Percentiles rank a stretch among this genome's conserved stretches.
Conservation (phyloP, 2,888 invertebrate species). For the Bruchidius siliquastri region DNA sequence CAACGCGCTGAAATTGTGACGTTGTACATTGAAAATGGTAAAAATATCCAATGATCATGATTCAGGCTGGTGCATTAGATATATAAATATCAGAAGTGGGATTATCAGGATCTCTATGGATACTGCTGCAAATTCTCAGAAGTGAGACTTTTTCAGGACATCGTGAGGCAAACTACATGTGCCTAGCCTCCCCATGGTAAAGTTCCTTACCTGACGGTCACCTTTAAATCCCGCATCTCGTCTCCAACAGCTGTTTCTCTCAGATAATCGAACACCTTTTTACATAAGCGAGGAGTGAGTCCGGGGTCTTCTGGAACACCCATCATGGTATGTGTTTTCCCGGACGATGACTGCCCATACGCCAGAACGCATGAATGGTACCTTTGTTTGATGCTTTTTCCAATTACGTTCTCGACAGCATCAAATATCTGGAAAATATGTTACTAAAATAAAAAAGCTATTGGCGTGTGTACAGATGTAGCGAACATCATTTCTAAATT, state of each 20-base stretch:
- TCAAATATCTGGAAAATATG: slow-evolving; percentile 55
- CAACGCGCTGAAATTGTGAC: no score
- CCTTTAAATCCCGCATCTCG: slow-evolving; percentile 34
- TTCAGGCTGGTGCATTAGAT: no score
- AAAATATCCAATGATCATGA: no score
- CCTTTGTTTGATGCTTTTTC: slow-evolving; percentile 58
- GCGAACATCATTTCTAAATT: no score
- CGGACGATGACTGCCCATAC: slow-evolving; percentile 73
- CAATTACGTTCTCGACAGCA: slow-evolving; percentile 60
- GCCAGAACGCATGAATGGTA: slow-evolving; percentile 67
- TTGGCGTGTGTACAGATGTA: no score
- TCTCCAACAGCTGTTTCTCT: slow-evolving; percentile 40
- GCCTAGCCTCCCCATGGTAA: no score
- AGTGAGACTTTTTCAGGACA: no score
- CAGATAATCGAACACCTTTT: slow-evolving; percentile 48
- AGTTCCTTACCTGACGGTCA: slow-evolving; percentile 46
- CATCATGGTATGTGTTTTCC: slow-evolving; percentile 77
- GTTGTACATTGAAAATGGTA: no score
- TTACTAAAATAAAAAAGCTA: not conserved
- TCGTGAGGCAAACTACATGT: no score
- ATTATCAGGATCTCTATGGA: no score
- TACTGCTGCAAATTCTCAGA: no score
- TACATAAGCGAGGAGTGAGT: slow-evolving; percentile 54
- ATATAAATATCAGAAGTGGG: no score
- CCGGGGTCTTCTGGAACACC: slow-evolving; percentile 57